Base-by-base conservation (phyloP, 2,888 invertebrate genomes). In the Orthosia gothica region DNA sequence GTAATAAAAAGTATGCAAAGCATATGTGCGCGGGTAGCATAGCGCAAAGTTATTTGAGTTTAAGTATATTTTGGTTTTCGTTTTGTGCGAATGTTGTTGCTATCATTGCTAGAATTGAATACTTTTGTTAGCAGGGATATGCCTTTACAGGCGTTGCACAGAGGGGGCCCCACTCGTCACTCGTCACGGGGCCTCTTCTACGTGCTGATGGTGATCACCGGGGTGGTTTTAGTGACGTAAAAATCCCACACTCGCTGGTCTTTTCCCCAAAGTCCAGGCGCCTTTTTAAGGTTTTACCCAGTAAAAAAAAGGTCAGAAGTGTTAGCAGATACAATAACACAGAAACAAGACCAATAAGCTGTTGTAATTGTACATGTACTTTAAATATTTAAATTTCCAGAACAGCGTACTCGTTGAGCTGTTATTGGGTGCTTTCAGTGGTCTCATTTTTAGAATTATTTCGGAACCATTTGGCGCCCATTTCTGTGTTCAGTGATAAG, bases 401-500 rank as follows among this genome's bases (percentile, higher is more conserved):
- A 68, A 70, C 52, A 70, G n/a, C 7, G 32, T 52, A 63, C 11
- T 68, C 40, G 54, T 47, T 75, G 57, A 40, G 26, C 64, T 47
- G 50, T 71, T 68, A 75, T 62, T 69, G 26, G 70, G 26, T 68
- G 62, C 62, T 63, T 73, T 55, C 69, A 55, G 54, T 55, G 66
- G 70, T 57, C 49, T 23, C 57, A 65, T 66, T 76, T 77, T 70
- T 59, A 49, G 54, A 65, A 70, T 68, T 58, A 65, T 65, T 76
- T 79, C 26, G 4, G 20, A 18, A 58, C 50, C 71, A 81, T 84
- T 86, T 71, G 47, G 52, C 32, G 58, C 13, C 59, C 58, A 72
- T 72, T 86, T 64, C 62, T 59, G 83, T 70, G 70, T 75, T 70
- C 57, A 16, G 49, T 54, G 52, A 64, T 65, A 59, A 54, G 20